Evolutionary conservation across 2,888 invertebrate species (phyloP).

Genomic region (Drosophila anomelani): DNA sequence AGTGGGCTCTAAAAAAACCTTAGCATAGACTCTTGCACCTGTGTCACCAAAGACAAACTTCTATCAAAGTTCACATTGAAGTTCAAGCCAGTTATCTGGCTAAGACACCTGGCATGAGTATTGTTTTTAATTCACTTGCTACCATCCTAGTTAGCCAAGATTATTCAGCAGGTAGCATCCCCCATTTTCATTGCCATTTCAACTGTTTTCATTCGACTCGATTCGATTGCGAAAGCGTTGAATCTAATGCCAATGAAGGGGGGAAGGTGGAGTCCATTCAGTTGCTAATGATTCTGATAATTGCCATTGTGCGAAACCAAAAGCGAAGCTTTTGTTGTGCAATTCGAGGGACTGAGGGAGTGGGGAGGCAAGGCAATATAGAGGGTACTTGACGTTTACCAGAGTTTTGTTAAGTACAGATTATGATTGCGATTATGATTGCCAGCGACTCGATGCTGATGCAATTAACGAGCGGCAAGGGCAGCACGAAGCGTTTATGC

Average conservation of each 20-base stretch:
- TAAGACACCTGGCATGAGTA: slow-evolving; percentile 32
- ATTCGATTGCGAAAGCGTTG: slow-evolving; percentile 52
- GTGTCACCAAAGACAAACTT: slow-evolving; percentile 4
- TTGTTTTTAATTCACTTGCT: slow-evolving; percentile 3
- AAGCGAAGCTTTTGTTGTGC: slow-evolving; percentile 44
- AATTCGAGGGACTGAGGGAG: slow-evolving; percentile 25
- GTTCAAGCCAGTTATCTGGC: slow-evolving; percentile 1
- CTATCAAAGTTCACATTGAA: background rate
- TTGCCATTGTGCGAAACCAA: slow-evolving; percentile 75
- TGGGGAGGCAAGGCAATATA: slow-evolving; percentile 3
- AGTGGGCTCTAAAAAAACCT: background rate
- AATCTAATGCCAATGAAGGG: slow-evolving; percentile 42
- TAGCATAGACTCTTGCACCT: slow-evolving; percentile 6
- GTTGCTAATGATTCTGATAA: slow-evolving; percentile 73
- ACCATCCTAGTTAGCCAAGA: slow-evolving; percentile 3
- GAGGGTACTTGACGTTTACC: slow-evolving; percentile 23
- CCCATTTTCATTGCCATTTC: slow-evolving; percentile 39
- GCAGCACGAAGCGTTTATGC: slow-evolving; percentile 65
- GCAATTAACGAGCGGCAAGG: slow-evolving; percentile 72
- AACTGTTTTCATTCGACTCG: slow-evolving; percentile 56
- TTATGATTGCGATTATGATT: slow-evolving; percentile 74
- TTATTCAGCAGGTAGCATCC: slow-evolving; percentile 38
- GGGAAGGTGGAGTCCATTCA: slow-evolving; percentile 41
- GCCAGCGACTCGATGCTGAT: slow-evolving; percentile 58
- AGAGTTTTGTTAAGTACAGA: slow-evolving; percentile 37